Percentiles rank a stretch among this genome's conserved stretches.
Evolutionary conservation across 1,140 invertebrate genomes (phyloP).

Genomic region (Drosophila jambulina): DNA sequence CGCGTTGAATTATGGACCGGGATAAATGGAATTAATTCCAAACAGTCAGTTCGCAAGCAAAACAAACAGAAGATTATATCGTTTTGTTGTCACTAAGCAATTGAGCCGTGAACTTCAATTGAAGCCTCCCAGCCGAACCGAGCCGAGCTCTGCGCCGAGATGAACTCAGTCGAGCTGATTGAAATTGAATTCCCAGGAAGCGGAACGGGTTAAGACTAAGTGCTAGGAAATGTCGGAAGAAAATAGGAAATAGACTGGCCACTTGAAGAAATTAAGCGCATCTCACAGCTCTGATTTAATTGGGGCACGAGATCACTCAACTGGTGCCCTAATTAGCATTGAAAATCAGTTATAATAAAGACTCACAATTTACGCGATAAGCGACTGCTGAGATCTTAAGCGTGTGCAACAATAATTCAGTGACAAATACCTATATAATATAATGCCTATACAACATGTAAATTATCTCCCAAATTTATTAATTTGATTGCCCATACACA

Average conservation of each 20-base stretch:
- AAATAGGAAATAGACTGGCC: constrained; percentile 6
- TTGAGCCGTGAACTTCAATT: constrained; percentile 82
- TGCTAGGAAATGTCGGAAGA: constrained; percentile 16
- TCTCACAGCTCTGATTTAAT: background rate
- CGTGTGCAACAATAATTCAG: background rate
- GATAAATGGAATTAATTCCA: constrained; percentile 56
- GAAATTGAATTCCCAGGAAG: constrained; percentile 49
- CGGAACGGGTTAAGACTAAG: constrained; percentile 30
- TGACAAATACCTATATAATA: background rate
- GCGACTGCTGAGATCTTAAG: background rate
- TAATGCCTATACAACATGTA: background rate
- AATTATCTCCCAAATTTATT: background rate
- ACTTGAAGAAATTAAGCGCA: constrained; percentile 1
- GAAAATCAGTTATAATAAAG: constrained; percentile 7
- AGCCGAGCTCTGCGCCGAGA: constrained; percentile 24
- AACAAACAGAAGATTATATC: constrained; percentile 61
- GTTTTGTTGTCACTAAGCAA: constrained; percentile 48
- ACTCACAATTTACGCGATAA: background rate
- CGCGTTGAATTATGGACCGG: constrained; percentile 8
- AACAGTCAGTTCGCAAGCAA: constrained; percentile 56
- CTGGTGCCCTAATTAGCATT: constrained; percentile 8
- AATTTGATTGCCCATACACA: background rate
- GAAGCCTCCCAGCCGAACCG: constrained; percentile 27
- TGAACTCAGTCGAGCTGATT: constrained; percentile 31
- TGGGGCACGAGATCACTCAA: constrained; percentile 2